A percentile compares a stretch with the other conserved stretches of the same genome.
Evolutionary conservation across 2,113 vertebrate species (phyloP).

Genomic region (Istiophorus platypterus): DNA sequence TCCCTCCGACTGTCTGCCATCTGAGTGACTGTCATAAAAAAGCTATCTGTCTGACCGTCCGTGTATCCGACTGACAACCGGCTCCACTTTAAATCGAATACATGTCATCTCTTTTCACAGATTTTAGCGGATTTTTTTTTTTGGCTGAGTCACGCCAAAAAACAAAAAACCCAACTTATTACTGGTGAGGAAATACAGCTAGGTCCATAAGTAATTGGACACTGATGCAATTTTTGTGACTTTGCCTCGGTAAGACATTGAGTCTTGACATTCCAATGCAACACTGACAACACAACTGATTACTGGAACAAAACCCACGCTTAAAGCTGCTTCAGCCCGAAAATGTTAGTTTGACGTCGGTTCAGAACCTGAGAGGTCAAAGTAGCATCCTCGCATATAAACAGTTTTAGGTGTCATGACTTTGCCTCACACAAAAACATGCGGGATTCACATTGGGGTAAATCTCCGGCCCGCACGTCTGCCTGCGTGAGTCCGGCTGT

Average conservation of each 20-base stretch:
- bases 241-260: too few relatives aligned
- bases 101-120: conserved; percentile 4
- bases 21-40: conserved; percentile 62
- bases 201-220: too few relatives aligned
- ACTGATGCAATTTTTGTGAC: too few relatives aligned
- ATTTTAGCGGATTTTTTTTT: neutral
- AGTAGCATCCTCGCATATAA: conserved; percentile 4
- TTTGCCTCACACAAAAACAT: neutral
- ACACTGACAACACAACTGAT: too few relatives aligned
- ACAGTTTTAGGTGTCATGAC: neutral
- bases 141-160: neutral
- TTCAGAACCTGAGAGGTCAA: neutral
- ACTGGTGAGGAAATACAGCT: neutral
- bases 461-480: conserved; percentile 20
- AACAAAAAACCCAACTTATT: neutral
- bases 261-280: too few relatives aligned
- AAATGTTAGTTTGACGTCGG: neutral
- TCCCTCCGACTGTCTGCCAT: conserved; percentile 56
- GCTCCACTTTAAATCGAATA: conserved; percentile 25
- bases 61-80: conserved; percentile 25
- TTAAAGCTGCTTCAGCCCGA: neutral
- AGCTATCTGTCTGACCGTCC: conserved; percentile 34
- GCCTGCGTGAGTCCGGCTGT: conserved; percentile 17
- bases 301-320: too few relatives aligned
- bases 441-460: conserved; percentile 6